Evolutionary conservation across 23 tunicate species (phyloP), one percentile per base, ranked within the genome.

Genomic region (Trididemnum clinides): DNA sequence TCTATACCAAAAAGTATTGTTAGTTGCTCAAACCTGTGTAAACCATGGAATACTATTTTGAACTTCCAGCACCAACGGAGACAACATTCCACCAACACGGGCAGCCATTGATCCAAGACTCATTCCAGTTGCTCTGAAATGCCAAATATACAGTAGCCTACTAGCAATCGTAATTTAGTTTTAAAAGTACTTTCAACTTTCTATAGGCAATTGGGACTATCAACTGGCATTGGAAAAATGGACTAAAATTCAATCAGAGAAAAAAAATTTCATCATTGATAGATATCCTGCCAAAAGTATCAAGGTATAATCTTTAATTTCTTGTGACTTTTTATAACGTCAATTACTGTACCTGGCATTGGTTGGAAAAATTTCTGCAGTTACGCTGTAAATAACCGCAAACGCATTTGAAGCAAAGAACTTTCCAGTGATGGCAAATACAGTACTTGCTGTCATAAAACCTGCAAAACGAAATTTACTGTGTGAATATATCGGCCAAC

Each of bases 331-430:
- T n/a, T n/a, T n/a, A n/a, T n/a, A n/a, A n/a, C n/a, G n/a, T n/a
- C n/a, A n/a, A n/a, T n/a, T n/a, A n/a, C n/a, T n/a, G 10, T 82
- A 86, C 96, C 96, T 91, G 2, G 84, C 87, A 3, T 89, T 74
- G 19, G 96, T 82, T 19, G 96, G 96, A 73, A 89, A 91, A 23
- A 91, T 34, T 87, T 91, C 96, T 6, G 96, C 39, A 4, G 96
- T 87, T 28, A 64, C 85, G 6, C 44, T 65, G 75, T 91, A 87
- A 21, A 87, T 77, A 25, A 87, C n/a, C 21, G 81, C 83, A 87
- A 91, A 91, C 2, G 72, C 87, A 21, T 51, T 62, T 0, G 91
- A 59, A 36, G 96, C 91, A 73, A 91, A 91, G 32, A 87, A 92
- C 78, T 91, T 91, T 34, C 87, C 87, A 33, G 20, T 39, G 30